These are phyloP conservation scores for Passer montanus DNA, from an alignment of 2,113 vertebrate species.

Conservation along the genomic window DNA sequence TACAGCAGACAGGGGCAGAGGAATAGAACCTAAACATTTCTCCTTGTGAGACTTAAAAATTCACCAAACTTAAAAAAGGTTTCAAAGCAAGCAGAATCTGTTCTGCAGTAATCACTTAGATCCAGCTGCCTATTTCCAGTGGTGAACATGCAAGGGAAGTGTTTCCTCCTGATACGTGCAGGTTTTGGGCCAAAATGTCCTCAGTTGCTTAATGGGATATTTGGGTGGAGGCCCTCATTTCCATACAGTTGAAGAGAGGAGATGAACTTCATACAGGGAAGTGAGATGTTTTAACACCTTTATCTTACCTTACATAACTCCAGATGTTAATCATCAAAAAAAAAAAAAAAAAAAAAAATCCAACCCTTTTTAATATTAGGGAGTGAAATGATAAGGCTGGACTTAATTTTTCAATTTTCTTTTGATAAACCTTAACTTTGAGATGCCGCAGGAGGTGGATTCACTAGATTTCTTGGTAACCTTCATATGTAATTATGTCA, in stretches of 20 bases:
- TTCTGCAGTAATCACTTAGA: neutral
- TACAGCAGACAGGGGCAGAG: neutral
- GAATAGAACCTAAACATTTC: neutral
- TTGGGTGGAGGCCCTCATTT: conserved; percentile 50
- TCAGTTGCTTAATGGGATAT: neutral
- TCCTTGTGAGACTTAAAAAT: neutral
- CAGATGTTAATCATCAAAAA: conserved; percentile 50
- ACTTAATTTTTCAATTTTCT: conserved; percentile 22
- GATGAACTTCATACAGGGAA: conserved; percentile 37
- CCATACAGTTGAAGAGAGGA: neutral
- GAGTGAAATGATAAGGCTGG: conserved; percentile 33
- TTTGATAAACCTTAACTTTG: conserved; percentile 37
- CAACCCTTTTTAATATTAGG: conserved; percentile 44
- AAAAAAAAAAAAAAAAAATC: neutral
- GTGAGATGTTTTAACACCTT: conserved; percentile 30
- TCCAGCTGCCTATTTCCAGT: neutral
- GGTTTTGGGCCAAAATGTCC: neutral
- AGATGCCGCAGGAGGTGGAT: neutral
- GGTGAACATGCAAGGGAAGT: neutral
- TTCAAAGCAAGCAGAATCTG: neutral
- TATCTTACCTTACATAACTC: conserved; percentile 52
- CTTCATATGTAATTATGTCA: neutral
- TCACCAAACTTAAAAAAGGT: neutral
- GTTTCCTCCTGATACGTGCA: neutral
- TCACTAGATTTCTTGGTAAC: neutral